These are phyloP conservation scores for Sylvietta virens DNA, from an alignment of 2,113 vertebrate genomes.

Conservation along the genomic window DNA sequence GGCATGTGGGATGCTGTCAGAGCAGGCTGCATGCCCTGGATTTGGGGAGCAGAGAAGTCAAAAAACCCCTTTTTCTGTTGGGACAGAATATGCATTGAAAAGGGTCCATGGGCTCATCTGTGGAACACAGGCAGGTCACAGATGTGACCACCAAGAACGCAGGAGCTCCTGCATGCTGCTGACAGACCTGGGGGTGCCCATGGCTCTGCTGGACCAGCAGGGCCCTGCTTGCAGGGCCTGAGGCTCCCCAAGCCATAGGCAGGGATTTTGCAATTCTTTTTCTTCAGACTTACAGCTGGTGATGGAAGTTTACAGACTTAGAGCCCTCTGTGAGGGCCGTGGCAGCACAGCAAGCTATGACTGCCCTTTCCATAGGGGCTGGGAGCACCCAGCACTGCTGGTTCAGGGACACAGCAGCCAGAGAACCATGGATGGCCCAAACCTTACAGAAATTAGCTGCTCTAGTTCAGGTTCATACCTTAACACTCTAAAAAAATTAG, in stretches of 20 bases:
- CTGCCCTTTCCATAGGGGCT: neutral
- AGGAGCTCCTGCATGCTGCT: neutral
- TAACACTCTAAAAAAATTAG: neutral
- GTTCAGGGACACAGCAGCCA: rapidly evolving
- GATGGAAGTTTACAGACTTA: no score
- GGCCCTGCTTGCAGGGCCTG: neutral
- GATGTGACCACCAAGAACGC: rapidly evolving
- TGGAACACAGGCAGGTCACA: neutral
- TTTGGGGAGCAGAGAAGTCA: neutral
- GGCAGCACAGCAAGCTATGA: neutral
- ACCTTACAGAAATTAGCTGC: neutral
- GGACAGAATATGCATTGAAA: neutral
- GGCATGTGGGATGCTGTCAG: neutral
- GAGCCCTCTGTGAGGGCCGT: neutral
- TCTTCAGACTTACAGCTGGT: neutral
- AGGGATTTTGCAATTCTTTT: neutral
- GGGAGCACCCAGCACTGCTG: neutral
- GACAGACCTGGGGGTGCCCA: neutral
- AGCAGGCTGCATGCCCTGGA: neutral
- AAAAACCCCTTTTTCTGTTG: neutral
- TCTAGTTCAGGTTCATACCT: neutral
- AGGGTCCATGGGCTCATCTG: rapidly evolving
- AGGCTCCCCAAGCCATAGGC: neutral
- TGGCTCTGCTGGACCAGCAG: neutral
- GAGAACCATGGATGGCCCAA: neutral